Conservation (phyloP, 2,113 vertebrate species). For the Mirza zaza region DNA sequence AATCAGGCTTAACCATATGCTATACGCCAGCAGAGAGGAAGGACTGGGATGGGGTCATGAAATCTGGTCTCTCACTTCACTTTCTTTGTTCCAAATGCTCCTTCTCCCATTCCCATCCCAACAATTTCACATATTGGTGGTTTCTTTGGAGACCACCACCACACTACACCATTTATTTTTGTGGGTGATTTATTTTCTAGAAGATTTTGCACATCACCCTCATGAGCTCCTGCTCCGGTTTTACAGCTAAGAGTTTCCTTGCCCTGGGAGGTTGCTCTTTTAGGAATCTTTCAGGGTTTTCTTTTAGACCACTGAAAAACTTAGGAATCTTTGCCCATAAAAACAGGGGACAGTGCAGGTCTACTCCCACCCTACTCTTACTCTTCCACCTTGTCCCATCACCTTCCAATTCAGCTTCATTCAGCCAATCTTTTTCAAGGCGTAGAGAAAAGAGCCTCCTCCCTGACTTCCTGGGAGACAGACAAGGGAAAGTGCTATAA, state of each 20-base stretch:
- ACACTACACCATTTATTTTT: background rate
- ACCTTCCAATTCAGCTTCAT: background rate
- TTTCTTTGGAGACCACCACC: background rate
- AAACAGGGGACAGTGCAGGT: background rate
- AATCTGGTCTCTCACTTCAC: background rate
- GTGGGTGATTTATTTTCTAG: background rate
- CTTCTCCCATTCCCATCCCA: background rate
- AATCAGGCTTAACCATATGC: background rate
- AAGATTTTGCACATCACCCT: background rate
- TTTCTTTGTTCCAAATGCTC: background rate
- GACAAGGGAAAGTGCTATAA: background rate
- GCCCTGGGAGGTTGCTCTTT: background rate
- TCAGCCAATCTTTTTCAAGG: background rate
- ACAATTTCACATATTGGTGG: background rate
- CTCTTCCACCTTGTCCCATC: background rate
- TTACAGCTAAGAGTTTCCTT: background rate
- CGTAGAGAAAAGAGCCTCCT: background rate
- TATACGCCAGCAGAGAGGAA: background rate
- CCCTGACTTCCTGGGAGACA: background rate
- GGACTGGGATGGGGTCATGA: rapidly evolving
- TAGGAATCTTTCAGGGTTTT: background rate
- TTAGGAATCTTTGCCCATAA: background rate
- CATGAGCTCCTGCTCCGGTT: background rate
- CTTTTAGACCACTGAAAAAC: background rate
- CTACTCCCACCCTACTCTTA: rapidly evolving